Base-by-base conservation (phyloP, 2,797 vertebrate genomes). In the Chrysolophus pictus region DNA sequence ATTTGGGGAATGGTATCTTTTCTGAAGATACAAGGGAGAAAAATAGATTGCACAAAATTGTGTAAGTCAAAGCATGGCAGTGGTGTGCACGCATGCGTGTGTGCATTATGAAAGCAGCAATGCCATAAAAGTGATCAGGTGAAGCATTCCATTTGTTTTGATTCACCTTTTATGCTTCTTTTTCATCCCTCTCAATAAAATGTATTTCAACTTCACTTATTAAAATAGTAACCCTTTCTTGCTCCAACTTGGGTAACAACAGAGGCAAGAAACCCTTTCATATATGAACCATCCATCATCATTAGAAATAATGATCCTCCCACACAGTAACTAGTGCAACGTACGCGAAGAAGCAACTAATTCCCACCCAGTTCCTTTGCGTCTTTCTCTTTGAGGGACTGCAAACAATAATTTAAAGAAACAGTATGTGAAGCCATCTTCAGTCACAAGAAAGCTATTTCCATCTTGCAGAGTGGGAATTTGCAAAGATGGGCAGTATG, bases 301-400 rank as follows among this genome's bases (percentile, higher is more conserved):
- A 96, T 97, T 97, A 96, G 94, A 91, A 95, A 94, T 94, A 95
- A 94, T 93, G 94, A 96, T 94, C 94, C 94, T 91, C 93, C 95
- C 94, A 94, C 93, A 95, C 95, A 91, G 88, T 91, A 96, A 95
- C 91, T 92, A 93, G 73, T 70, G 94, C 94, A 96, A 91, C 42
- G 94, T 91, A 94, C 62, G 13, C 91, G 91, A 88, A 96, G 91
- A 67, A 95, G 92, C 69, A 94, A 78, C 89, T 96, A 96, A 96
- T 96, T 97, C 94, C 92, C 95, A 93, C 94, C 91, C 93, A 92
- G 91, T 91, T 94, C 85, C 84, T 94, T 95, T 87, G 86, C 96
- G 62, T 96, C 44, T 86, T 94, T 96, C 84, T 92, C 91, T 93
- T 84, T 96, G 94, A 95, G 94, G 94, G 80, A 93, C 89, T 96